phyloP scores from a whole-genome alignment of 2,113 vertebrate species.

The Neogale vison region DNA sequence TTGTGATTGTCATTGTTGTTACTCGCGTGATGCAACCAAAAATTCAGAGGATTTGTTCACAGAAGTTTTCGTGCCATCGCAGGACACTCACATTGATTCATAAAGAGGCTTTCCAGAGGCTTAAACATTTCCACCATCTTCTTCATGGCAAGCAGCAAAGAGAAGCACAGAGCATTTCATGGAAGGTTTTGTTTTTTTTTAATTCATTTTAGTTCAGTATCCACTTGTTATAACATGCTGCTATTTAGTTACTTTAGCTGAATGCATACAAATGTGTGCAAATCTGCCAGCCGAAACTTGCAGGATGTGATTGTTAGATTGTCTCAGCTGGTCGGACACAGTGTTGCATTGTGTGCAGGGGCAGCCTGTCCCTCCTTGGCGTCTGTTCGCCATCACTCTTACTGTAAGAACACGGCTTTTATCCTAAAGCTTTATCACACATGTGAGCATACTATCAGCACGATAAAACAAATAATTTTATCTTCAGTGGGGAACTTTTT shows the following conservation, averaged over 20 bases:
- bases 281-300: fast-evolving
- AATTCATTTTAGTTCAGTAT: neutral
- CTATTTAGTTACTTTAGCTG: too few relatives aligned
- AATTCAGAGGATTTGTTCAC: neutral
- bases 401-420: neutral
- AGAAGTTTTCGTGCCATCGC: fast-evolving
- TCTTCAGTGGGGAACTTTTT: fast-evolving
- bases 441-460: fast-evolving
- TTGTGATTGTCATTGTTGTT: fast-evolving
- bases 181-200: neutral
- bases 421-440: fast-evolving
- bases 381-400: fast-evolving
- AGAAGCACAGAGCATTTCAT: fast-evolving
- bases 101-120: neutral
- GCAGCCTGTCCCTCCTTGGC: fast-evolving
- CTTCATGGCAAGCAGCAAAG: fast-evolving
- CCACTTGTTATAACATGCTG: neutral
- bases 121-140: fast-evolving
- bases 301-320: neutral
- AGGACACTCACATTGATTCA: neutral
- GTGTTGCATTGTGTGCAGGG: fast-evolving
- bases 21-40: neutral
- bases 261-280: too few relatives aligned
- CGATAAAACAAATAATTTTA: fast-evolving
- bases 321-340: fast-evolving